A percentile compares a stretch with the other conserved stretches of the same genome.
Evolutionary conservation across 2,888 invertebrate genomes (phyloP).

Genomic region (Dermolepida albohirtum): DNA sequence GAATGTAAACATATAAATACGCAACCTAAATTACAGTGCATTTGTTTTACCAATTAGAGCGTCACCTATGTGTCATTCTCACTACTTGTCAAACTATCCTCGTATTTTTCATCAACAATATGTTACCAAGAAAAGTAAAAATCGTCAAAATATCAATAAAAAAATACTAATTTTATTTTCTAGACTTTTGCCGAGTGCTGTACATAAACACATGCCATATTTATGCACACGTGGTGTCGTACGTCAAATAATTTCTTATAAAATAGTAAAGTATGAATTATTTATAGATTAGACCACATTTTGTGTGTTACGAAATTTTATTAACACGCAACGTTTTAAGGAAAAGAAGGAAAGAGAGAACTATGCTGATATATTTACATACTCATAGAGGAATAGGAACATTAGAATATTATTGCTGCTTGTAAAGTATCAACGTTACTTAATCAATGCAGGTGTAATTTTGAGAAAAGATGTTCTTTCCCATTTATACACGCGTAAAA

Average conservation of each 20-base stretch:
- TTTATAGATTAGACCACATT: constrained; percentile 7
- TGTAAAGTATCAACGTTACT: constrained; percentile 23
- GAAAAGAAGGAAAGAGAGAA: too few species aligned
- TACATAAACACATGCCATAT: not conserved
- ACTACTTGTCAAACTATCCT: too few species aligned
- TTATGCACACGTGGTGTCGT: not conserved
- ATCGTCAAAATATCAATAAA: too few species aligned
- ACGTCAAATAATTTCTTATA: constrained; percentile 7
- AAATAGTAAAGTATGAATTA: constrained; percentile 16
- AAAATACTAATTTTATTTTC: too few species aligned
- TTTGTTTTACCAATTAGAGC: too few species aligned
- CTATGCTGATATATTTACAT: not conserved
- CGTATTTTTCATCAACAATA: too few species aligned
- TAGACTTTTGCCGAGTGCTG: too few species aligned
- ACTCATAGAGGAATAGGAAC: constrained; percentile 11
- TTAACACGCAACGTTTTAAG: not conserved
- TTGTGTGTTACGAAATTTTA: constrained; percentile 23
- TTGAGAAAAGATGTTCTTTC: constrained; percentile 31
- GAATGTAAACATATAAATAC: too few species aligned
- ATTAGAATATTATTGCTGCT: constrained; percentile 16
- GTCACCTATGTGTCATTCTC: too few species aligned
- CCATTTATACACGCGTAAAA: not conserved
- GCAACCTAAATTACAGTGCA: too few species aligned
- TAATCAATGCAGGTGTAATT: constrained; percentile 29
- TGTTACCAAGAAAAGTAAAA: too few species aligned